Base-by-base conservation (phyloP, 1,140 invertebrate species). In the Orchesella cincta region DNA sequence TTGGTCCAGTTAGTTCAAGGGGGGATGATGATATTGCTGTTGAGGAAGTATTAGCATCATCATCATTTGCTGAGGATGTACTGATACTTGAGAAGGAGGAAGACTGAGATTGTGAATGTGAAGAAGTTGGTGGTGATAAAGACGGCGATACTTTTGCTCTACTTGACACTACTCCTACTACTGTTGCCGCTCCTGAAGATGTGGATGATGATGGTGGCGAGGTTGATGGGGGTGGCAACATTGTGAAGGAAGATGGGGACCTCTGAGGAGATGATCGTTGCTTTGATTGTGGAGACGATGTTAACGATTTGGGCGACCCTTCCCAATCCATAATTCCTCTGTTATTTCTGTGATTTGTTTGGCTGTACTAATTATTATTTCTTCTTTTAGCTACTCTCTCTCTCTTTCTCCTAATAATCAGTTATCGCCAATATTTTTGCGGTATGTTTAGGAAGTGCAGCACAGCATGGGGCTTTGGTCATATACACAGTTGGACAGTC, bases 1-100 rank as follows among this genome's bases (percentile, higher is more conserved):
- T 67, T 67, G 62, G 62, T 67, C 62, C 62, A 67, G 62, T 67
- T 67, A 67, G 62, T 67, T 67, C 62, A 67, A 67, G 62, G 62
- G 62, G 62, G 62, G 62, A 67, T 67, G 62, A 67, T 29, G 62
- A 67, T 29, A 2, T 5, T 67, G 62, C 62, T 67, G 8, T 67
- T 67, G 62, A 67, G 62, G 62, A 67, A 67, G 62, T 67, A 67
- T 16, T 57, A 57, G 54, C 54, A 57, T 57, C 54, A 57, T 57
- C 26, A 57, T 57, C 26, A n/a, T 57, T 26, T 57, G 8, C 3
- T 57, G 54, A 57, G 14, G n/a, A n/a, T n/a, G n/a, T n/a, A n/a
- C n/a, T n/a, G n/a, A n/a, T n/a, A n/a, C n/a, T n/a, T n/a, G n/a
- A n/a, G 8, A 46, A 20, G 39, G 39, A 46, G 16, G 62, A 29